Percentiles rank a stretch among this genome's conserved stretches.
Conservation (phyloP, 2,888 invertebrate genomes). For the Copidosoma aretas region DNA sequence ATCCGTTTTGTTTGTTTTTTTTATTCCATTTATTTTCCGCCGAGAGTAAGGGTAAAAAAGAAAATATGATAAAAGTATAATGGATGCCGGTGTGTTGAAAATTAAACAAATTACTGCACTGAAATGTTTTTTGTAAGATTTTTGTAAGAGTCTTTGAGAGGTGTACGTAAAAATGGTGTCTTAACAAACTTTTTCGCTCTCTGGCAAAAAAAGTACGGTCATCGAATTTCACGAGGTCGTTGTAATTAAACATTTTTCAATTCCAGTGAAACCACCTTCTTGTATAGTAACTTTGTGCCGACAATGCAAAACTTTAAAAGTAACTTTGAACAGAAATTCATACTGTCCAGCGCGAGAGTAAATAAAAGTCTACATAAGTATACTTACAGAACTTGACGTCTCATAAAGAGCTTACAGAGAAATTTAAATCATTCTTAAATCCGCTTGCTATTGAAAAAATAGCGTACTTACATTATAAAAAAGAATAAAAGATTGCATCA, state of each 20-base stretch:
- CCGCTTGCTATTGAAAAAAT: slow-evolving; percentile 14
- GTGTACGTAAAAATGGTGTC: slow-evolving; percentile 11
- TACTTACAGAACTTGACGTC: too few relatives aligned
- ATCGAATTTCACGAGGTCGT: slow-evolving; percentile 17
- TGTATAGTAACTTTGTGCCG: slow-evolving; percentile 20
- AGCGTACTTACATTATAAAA: too few relatives aligned
- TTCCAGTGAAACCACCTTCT: slow-evolving; percentile 22
- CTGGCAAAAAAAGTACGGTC: slow-evolving; percentile 9
- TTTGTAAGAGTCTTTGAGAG: slow-evolving; percentile 28
- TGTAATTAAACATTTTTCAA: slow-evolving; percentile 31
- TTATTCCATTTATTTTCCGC: too few relatives aligned
- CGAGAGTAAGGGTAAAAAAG: slow-evolving; percentile 10
- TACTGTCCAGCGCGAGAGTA: not conserved
- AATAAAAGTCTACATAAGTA: not conserved
- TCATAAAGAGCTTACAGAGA: not conserved
- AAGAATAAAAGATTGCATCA: slow-evolving; percentile 17
- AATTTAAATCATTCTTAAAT: slow-evolving; percentile 10
- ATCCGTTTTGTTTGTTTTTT: too few relatives aligned
- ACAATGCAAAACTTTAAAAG: slow-evolving; percentile 5
- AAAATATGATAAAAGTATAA: slow-evolving; percentile 17
- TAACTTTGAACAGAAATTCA: not conserved
- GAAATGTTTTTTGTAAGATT: slow-evolving; percentile 37
- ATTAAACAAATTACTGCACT: slow-evolving; percentile 26
- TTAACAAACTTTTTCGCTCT: slow-evolving; percentile 26
- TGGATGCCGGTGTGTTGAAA: slow-evolving; percentile 21